Base-by-base conservation (phyloP, 1,140 invertebrate genomes). In the Heliconius himera region DNA sequence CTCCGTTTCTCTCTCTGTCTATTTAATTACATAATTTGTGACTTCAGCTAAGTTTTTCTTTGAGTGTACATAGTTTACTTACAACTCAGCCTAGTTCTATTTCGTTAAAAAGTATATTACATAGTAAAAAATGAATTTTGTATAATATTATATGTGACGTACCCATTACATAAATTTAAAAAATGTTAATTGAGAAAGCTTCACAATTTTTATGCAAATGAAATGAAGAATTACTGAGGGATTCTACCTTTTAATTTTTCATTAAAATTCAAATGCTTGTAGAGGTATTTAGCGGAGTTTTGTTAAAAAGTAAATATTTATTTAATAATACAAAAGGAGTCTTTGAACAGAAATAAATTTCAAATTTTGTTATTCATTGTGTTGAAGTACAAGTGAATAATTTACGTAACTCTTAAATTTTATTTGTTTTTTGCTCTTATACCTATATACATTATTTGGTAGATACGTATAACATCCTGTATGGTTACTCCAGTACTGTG, bases 171-270 rank as follows among this genome's bases (percentile, higher is more conserved):
- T 66, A 66, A 66, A 26, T 66, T 22, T 22, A 20, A 33, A 51
- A 72, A 41, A 38, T 38, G 70, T 36, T 72, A 38, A 72, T 70
- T 36, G 26, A 41, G 36, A 38, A 38, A 72, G 70, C 20, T 36
- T 41, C 36, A 41, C 33, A 41, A 41, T 72, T 70, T 70, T 70
- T 70, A 70, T 70, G 70, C 70, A 70, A 70, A 72, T 72, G 18
- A 72, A 72, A 38, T 41, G 36, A 72, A 72, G 70, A 72, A 72
- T 72, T 72, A 72, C 70, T 72, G 70, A 38, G 18, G 36, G 70
- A n/a, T 72, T 72, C 36, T 72, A 72, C 70, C 29, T 72, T 72
- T 72, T 72, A 72, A 72, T 72, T 38, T 72, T 41, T 72, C 33
- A 72, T 72, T 72, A 72, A 72, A 38, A 72, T 72, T 72, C 33